Base-by-base conservation (phyloP, 2,888 invertebrate genomes). In the Drosophila imparisetae region DNA sequence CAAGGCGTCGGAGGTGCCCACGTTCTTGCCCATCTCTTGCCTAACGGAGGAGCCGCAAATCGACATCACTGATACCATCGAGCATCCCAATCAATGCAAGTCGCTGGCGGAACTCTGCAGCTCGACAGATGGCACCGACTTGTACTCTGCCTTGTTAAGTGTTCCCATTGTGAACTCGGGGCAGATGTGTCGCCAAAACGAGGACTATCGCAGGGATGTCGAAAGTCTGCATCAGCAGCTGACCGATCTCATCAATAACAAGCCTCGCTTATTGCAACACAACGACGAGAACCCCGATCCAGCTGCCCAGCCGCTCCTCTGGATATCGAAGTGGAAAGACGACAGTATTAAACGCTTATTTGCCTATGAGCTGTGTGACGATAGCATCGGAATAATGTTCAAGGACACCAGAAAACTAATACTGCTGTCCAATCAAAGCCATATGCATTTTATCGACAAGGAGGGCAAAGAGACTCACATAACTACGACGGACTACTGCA, bases 321-420 rank as follows among this genome's bases (percentile, higher is more conserved):
- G 99, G 99, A n/a, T n/a, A n/a, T n/a, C n/a, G n/a, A n/a, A n/a
- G n/a, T n/a, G n/a, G n/a, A n/a, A n/a, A n/a, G n/a, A n/a, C n/a
- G n/a, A n/a, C n/a, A n/a, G n/a, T n/a, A n/a, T n/a, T n/a, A n/a
- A n/a, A n/a, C n/a, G n/a, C n/a, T n/a, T n/a, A n/a, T n/a, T n/a
- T n/a, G n/a, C n/a, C n/a, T n/a, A n/a, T n/a, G n/a, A n/a, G n/a
- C n/a, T n/a, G n/a, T n/a, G n/a, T n/a, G n/a, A n/a, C n/a, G n/a
- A n/a, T 94, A 98, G 98, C 85, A 98, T 99, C 74, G 99, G 99
- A 34, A 99, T 99, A 45, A 97, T 99, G 95, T 99, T 98, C 94
- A 99, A 99, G 92, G 99, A 99, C 93, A 96, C 97, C 78, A 98
- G 99, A 11, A 97, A 98, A 90, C 95, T 99, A 15, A 96, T 99